These are phyloP conservation scores for Enteromius trimaculatus DNA, from an alignment of 2,797 vertebrate species.

Conservation along the genomic window DNA sequence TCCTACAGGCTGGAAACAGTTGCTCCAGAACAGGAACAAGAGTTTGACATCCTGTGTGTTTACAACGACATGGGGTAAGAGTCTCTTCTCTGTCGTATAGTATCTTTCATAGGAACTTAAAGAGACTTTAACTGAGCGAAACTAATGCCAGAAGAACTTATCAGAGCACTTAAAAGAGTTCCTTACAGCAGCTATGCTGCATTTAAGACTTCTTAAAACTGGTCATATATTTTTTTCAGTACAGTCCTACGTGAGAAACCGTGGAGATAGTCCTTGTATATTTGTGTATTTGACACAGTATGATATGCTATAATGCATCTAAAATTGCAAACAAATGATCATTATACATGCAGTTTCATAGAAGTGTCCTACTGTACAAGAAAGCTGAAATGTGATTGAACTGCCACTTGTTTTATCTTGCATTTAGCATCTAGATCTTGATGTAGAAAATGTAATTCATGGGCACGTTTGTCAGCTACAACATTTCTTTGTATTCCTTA, in stretches of 20 bases:
- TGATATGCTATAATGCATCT: background rate
- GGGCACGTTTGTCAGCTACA: background rate
- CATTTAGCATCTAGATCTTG: background rate
- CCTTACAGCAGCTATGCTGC: background rate
- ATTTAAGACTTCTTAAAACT: background rate
- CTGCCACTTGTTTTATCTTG: background rate
- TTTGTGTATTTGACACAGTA: background rate
- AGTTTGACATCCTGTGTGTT: conserved; percentile 45
- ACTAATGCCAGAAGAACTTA: background rate
- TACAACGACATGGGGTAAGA: conserved; percentile 76
- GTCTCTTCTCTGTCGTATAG: background rate
- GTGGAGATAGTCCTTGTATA: background rate
- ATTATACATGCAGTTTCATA: background rate
- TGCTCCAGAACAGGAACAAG: conserved; percentile 4
- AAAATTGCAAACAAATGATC: background rate
- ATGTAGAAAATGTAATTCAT: background rate
- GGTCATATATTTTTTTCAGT: background rate
- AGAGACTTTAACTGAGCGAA: background rate
- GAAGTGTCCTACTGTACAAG: background rate
- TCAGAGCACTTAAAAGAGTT: background rate
- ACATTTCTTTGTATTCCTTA: background rate
- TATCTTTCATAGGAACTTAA: background rate
- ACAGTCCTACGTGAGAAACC: no score
- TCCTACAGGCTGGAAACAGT: conserved; percentile 7
- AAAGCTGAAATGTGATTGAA: background rate